Evolutionary conservation across 2,113 vertebrate genomes (phyloP).

Genomic region (Muntiacus reevesi): DNA sequence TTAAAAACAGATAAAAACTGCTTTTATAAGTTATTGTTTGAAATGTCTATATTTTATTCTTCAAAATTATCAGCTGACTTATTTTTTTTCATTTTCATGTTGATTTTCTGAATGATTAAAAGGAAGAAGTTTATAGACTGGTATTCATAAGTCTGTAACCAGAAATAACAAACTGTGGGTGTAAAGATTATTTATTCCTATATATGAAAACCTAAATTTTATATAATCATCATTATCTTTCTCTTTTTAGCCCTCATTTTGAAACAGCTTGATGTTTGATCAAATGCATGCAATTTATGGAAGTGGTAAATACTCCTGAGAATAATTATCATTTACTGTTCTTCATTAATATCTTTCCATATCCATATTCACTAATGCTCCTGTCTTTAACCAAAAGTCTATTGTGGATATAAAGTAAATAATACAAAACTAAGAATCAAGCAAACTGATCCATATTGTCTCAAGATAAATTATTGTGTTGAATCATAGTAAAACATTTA

Average conservation of each 20-base stretch:
- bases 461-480: constrained; percentile 21
- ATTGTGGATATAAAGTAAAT: constrained; percentile 15
- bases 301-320: background rate
- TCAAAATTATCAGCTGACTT: background rate
- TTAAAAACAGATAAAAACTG: background rate
- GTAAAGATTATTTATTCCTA: constrained; percentile 21
- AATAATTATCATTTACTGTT: background rate
- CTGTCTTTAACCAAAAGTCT: constrained; percentile 7
- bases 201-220: constrained; percentile 44
- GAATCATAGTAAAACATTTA: background rate
- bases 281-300: background rate
- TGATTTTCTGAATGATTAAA: constrained; percentile 36
- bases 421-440: background rate
- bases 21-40: constrained; percentile 10
- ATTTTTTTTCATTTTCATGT: constrained; percentile 32
- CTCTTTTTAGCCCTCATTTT: background rate
- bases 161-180: constrained; percentile 21
- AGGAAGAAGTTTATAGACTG: background rate
- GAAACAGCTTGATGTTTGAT: background rate
- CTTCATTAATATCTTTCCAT: constrained; percentile 23
- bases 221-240: background rate
- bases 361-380: background rate
- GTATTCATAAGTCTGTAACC: background rate
- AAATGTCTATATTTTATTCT: constrained; percentile 9
- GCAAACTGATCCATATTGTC: background rate